phyloP scores from a whole-genome alignment of 2,113 vertebrate genomes.

The Poicephalus gulielmi region DNA sequence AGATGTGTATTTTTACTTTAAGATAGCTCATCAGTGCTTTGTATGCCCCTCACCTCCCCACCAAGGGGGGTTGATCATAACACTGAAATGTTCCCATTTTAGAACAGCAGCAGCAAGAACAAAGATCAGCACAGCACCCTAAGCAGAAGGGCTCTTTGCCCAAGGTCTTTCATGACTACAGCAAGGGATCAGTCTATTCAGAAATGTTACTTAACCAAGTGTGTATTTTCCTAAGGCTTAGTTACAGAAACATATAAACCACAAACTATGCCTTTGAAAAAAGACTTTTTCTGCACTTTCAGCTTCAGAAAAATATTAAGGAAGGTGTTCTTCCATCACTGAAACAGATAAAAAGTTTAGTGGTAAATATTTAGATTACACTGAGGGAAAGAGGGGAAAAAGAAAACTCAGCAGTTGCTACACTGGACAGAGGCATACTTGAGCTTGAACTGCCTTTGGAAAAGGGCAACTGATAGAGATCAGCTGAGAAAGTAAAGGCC shows the following conservation, averaged over 20 bases:
- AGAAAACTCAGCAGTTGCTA: not conserved
- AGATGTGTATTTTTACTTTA: not conserved
- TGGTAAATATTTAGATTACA: not conserved
- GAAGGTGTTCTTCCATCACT: not conserved
- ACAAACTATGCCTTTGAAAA: not conserved
- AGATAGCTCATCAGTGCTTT: not conserved
- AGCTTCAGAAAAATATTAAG: not conserved
- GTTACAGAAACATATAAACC: not conserved
- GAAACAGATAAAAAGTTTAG: not conserved
- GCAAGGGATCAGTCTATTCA: not conserved
- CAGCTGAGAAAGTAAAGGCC: not conserved
- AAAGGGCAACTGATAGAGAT: not conserved
- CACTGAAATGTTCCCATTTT: not conserved
- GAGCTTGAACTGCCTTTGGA: not conserved
- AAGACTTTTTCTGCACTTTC: not conserved
- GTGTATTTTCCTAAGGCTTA: not conserved
- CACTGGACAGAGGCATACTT: not conserved
- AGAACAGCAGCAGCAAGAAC: not conserved
- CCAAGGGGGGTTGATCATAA: fast-evolving
- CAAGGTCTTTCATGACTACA: not conserved
- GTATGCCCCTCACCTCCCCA: fast-evolving
- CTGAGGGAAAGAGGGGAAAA: not conserved
- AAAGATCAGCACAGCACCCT: not conserved
- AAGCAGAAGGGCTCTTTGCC: not conserved
- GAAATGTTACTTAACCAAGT: not conserved